Evolutionary conservation across 2,113 vertebrate species (phyloP), one percentile per base, ranked within the genome.

Genomic region (Micronycteris hirsuta): DNA sequence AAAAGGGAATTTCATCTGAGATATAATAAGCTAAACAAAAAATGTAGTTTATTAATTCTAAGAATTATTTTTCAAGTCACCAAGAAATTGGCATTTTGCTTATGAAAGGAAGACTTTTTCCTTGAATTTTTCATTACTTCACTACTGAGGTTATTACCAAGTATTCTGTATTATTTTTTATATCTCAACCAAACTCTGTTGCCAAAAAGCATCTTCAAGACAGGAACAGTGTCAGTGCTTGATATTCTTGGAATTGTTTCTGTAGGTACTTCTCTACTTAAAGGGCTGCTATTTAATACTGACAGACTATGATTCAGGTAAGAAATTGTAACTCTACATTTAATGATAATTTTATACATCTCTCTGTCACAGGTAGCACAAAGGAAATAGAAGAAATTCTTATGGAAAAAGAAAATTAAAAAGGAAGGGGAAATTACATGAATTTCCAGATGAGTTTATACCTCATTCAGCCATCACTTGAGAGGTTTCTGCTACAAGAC

Each of bases 111-210:
- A 95, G 78, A 86, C n/a, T n/a, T n/a, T n/a, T n/a, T n/a, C 81
- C 36, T 92, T 97, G 96, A 97, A 92, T 97, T 97, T 78, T 89
- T 76, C 97, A 87, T 97, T 86, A 85, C 84, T 97, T 97, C 97
- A 97, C 93, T 96, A 95, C 68, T 97, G 86, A 97, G 71, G 94
- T 96, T 98, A 97, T 92, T 97, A 96, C 96, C 85, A 97, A 89
- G 86, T 83, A 97, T 94, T 97, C 96, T 95, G 16, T 90, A 36
- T 97, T 97, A 95, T 63, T 87, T 97, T 98, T 98, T 97, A 97
- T 85, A 95, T 95, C 80, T 96, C 97, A 97, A 82, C 83, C 77
- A 82, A 93, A 97, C 88, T 94, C 78, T 93, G 71, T 92, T 96
- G 89, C 97, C 78, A 89, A 61, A 93, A 96, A 94, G n/a, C 80